These are phyloP conservation scores for Sphaerophoria taeniata DNA, from an alignment of 2,888 invertebrate species.

Conservation along the genomic window DNA sequence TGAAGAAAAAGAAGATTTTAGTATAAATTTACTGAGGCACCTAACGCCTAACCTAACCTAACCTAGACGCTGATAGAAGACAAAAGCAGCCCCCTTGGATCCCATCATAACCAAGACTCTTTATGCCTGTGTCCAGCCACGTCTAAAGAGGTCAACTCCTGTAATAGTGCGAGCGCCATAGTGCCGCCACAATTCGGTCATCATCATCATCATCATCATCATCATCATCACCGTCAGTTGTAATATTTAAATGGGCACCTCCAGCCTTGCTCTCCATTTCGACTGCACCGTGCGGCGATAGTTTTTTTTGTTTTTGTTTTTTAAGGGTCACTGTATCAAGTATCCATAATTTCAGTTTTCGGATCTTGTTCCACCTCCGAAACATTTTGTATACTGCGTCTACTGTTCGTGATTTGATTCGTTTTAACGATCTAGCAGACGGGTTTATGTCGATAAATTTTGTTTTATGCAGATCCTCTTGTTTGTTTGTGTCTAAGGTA, in stretches of 20 bases:
- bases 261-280: constrained; percentile 8
- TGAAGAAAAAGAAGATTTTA: too few relatives aligned
- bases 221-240: too few relatives aligned
- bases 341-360: constrained; percentile 45
- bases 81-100: too few relatives aligned
- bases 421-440: constrained; percentile 71
- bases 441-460: constrained; percentile 73
- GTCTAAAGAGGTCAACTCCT: too few relatives aligned
- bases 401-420: constrained; percentile 53
- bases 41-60: too few relatives aligned
- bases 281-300: neutral
- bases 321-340: constrained; percentile 36
- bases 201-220: too few relatives aligned
- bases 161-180: constrained; percentile 7
- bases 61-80: too few relatives aligned
- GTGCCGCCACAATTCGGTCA: neutral
- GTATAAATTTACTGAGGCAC: too few relatives aligned
- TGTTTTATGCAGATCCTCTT: constrained; percentile 67
- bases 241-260: too few relatives aligned
- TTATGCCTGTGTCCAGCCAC: too few relatives aligned
- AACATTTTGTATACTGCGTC: constrained; percentile 49
- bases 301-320: constrained; percentile 14
- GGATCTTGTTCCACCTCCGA: constrained; percentile 46
- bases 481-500: neutral
- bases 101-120: too few relatives aligned